A percentile compares a stretch with the other conserved stretches of the same genome.
phyloP scores from a whole-genome alignment of 2,888 invertebrate species.

The Cetonia aurata region DNA sequence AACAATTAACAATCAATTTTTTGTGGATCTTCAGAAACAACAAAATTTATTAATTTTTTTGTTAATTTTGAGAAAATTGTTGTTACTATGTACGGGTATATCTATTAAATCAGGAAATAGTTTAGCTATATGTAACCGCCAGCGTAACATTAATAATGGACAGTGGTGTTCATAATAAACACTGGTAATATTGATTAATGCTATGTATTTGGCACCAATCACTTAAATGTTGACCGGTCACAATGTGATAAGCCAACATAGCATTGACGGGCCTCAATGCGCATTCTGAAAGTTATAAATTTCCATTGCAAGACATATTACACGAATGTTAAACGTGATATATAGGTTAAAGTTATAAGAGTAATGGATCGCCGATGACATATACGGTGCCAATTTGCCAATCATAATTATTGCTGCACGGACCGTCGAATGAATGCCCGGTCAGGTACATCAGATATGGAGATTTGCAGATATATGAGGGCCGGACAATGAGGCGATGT shows the following conservation, averaged over 20 bases:
- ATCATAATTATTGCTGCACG: constrained; percentile 40
- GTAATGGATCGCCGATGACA: constrained; percentile 41
- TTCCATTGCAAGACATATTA: constrained; percentile 43
- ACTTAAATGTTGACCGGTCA: constrained; percentile 29
- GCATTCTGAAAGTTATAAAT: constrained; percentile 44
- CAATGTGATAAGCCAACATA: constrained; percentile 28
- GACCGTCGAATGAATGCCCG: constrained; percentile 29
- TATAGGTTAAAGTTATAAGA: constrained; percentile 39
- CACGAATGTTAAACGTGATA: constrained; percentile 43
- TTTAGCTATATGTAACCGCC: too few relatives aligned
- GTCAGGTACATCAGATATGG: constrained; percentile 41
- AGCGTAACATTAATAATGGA: constrained; percentile 4
- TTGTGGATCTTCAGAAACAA: too few relatives aligned
- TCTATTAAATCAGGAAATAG: too few relatives aligned
- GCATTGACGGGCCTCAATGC: constrained; percentile 7
- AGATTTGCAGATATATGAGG: constrained; percentile 34
- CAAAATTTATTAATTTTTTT: too few relatives aligned
- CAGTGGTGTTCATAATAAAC: constrained; percentile 25
- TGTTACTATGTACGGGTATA: too few relatives aligned
- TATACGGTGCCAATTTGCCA: constrained; percentile 44
- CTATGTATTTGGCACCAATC: constrained; percentile 28
- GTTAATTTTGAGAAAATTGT: too few relatives aligned
- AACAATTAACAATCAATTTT: too few relatives aligned
- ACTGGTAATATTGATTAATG: constrained; percentile 29
- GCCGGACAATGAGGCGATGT: constrained; percentile 40